Evolutionary conservation across 2,113 vertebrate genomes (phyloP).

Genomic region (Potamarius usumacintae): DNA sequence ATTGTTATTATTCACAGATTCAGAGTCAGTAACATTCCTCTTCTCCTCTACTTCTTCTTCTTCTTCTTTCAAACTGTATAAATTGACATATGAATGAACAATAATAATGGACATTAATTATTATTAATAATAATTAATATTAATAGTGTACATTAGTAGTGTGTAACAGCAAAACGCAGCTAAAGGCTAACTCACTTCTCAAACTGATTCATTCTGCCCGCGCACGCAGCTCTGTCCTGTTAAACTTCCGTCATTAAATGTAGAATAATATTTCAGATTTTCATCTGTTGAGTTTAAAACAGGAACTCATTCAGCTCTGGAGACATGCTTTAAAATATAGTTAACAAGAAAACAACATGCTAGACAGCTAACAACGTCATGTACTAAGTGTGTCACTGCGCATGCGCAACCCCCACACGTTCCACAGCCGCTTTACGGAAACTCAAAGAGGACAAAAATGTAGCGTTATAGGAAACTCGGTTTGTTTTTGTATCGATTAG

Average conservation of each 20-base stretch:
- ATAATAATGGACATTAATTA: neutral
- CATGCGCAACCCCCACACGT: neutral
- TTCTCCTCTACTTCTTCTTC: conserved; percentile 54
- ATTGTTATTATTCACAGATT: conserved; percentile 40
- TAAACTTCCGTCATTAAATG: neutral
- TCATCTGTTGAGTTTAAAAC: neutral
- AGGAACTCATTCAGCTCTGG: neutral
- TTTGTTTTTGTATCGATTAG: neutral
- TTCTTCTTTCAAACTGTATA: conserved; percentile 60
- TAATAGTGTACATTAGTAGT: neutral
- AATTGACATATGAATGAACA: neutral
- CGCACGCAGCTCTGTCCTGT: neutral
- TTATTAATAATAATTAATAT: neutral
- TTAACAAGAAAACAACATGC: neutral
- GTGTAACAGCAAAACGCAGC: neutral
- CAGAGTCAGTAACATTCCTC: conserved; percentile 51
- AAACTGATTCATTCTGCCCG: conserved; percentile 49
- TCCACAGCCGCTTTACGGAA: neutral
- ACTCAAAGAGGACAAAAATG: neutral
- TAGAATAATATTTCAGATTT: neutral
- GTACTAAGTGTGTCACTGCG: neutral
- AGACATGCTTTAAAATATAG: neutral
- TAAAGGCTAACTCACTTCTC: conserved; percentile 52
- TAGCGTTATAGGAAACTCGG: neutral
- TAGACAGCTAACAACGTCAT: neutral